Evolutionary conservation across 1,140 invertebrate species (phyloP).

Genomic region (Lamellibrachia luymesi): DNA sequence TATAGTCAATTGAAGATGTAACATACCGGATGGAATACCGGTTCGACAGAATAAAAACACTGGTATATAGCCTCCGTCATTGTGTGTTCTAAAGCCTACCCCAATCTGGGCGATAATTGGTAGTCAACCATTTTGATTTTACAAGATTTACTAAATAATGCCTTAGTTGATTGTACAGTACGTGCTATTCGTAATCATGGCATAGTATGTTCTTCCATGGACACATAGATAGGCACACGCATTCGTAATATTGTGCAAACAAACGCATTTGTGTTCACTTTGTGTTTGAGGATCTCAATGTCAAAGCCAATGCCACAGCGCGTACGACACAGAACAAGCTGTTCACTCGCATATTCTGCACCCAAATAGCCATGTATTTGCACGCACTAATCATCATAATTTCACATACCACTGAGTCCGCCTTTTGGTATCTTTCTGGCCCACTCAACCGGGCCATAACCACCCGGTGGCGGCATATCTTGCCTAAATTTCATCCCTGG

Average conservation of each 20-base stretch:
- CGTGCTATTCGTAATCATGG: background rate
- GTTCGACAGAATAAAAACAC: no score
- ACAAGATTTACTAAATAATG: background rate
- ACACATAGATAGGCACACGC: background rate
- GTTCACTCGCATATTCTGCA: slow-evolving; percentile 46
- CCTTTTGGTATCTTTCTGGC: slow-evolving; percentile 68
- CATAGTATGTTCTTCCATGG: background rate
- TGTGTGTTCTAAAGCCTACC: no score
- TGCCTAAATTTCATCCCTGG: slow-evolving; percentile 59
- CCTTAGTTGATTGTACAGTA: background rate
- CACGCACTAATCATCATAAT: slow-evolving; percentile 18
- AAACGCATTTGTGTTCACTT: background rate
- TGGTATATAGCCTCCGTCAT: no score
- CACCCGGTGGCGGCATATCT: slow-evolving; percentile 82
- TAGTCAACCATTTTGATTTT: background rate
- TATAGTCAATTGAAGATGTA: no score
- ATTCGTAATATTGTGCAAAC: background rate
- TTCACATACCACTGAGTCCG: slow-evolving; percentile 66
- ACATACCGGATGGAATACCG: no score
- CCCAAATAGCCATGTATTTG: background rate
- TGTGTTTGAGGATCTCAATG: background rate
- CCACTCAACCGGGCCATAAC: slow-evolving; percentile 74
- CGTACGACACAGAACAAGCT: slow-evolving; percentile 36
- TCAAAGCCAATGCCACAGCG: slow-evolving; percentile 7
- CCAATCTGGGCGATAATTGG: background rate